Percentiles rank a stretch among this genome's conserved stretches.
Evolutionary conservation across 2,888 invertebrate genomes (phyloP).

Genomic region (Xylota segnis): DNA sequence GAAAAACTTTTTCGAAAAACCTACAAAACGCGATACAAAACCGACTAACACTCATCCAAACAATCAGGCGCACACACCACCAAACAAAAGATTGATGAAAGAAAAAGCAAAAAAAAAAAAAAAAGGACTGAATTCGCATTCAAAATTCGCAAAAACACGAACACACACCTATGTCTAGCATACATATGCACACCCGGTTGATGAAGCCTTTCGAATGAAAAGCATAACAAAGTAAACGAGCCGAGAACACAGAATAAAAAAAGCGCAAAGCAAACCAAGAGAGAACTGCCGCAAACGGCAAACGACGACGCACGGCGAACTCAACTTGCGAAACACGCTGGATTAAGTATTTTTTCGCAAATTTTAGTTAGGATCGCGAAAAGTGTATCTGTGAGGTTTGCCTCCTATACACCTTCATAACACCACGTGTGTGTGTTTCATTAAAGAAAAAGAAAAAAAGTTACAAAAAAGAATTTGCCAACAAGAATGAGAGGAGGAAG

Average conservation of each 20-base stretch:
- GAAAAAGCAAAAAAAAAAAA: too few relatives aligned
- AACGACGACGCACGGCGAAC: conserved; percentile 6
- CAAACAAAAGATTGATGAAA: conserved; percentile 25
- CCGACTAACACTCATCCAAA: conserved; percentile 47
- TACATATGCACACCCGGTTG: background rate
- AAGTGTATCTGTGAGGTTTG: conserved; percentile 23
- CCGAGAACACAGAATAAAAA: conserved; percentile 36
- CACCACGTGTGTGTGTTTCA: conserved; percentile 39
- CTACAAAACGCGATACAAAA: conserved; percentile 38
- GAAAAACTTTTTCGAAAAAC: conserved; percentile 63
- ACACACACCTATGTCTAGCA: background rate
- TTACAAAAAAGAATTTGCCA: conserved; percentile 40
- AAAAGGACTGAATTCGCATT: conserved; percentile 78
- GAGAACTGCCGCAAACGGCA: conserved; percentile 28
- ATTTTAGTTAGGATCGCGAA: conserved; percentile 43
- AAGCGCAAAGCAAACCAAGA: conserved; percentile 45
- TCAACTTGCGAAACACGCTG: conserved; percentile 27
- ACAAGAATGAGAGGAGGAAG: conserved; percentile 25
- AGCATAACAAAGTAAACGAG: conserved; percentile 39
- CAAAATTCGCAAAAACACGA: conserved; percentile 38
- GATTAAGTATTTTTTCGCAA: conserved; percentile 42
- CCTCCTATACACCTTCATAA: background rate
- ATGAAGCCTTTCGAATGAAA: conserved; percentile 28
- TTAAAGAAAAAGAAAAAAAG: conserved; percentile 4
- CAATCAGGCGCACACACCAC: conserved; percentile 64